Evolutionary conservation across 2,113 vertebrate species (phyloP).

Genomic region (Phaetusa simplex): DNA sequence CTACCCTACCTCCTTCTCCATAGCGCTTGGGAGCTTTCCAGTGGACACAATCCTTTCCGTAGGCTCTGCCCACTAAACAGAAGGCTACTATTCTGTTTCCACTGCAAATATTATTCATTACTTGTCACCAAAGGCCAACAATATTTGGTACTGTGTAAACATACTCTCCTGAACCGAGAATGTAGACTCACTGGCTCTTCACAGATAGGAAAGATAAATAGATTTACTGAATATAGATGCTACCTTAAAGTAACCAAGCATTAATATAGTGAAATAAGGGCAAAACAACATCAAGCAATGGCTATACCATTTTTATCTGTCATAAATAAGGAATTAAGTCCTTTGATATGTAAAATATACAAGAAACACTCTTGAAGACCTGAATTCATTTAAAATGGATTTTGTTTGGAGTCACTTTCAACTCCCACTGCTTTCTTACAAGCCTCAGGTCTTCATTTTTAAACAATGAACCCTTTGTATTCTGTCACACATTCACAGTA

Average conservation of each 20-base stretch:
- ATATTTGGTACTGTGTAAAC: not conserved
- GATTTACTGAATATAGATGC: not conserved
- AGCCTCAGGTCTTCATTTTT: slow-evolving; percentile 66
- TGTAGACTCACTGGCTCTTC: not conserved
- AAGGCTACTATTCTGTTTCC: not conserved
- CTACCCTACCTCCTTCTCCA: not conserved
- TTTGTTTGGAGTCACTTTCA: slow-evolving; percentile 72
- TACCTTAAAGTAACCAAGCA: not conserved
- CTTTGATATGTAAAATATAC: slow-evolving; percentile 58
- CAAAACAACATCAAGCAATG: not conserved
- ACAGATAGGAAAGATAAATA: not conserved
- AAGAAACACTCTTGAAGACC: slow-evolving; percentile 36
- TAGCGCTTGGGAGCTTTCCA: not conserved
- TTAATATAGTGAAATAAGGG: not conserved
- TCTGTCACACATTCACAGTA: slow-evolving; percentile 52
- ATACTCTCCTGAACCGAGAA: not conserved
- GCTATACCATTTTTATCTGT: not conserved
- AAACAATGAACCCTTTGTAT: slow-evolving; percentile 71
- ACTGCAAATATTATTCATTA: not conserved
- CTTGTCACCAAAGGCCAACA: not conserved
- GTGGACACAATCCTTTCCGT: not conserved
- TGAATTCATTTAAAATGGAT: slow-evolving; percentile 66
- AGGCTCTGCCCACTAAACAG: not conserved
- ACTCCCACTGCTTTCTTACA: slow-evolving; percentile 31
- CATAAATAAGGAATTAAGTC: slow-evolving; percentile 41